Percentiles rank a stretch among this genome's conserved stretches.
These are phyloP conservation scores for Enteromius anoplus DNA, from an alignment of 2,797 vertebrate species.

Conservation along the genomic window DNA sequence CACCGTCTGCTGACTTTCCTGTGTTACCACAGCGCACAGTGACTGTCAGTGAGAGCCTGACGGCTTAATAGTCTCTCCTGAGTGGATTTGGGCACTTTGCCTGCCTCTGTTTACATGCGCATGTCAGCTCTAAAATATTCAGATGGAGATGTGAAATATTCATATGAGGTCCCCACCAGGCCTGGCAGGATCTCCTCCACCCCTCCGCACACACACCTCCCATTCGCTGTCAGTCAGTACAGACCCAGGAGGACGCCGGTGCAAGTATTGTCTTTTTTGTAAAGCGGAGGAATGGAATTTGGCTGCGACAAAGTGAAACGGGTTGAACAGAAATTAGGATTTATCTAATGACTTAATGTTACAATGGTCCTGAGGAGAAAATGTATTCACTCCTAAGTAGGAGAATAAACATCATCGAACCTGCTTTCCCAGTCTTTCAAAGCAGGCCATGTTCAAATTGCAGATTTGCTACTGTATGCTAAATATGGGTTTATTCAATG, in stretches of 20 bases:
- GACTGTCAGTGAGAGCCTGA: conserved; percentile 92
- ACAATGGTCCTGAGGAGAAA: conserved; percentile 5
- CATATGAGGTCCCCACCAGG: conserved; percentile 77
- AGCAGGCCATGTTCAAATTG: not conserved
- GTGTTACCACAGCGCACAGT: conserved; percentile 83
- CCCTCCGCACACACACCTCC: conserved; percentile 61
- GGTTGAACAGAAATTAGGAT: conserved; percentile 10
- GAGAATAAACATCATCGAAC: conserved; percentile 18
- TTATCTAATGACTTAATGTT: conserved; percentile 31
- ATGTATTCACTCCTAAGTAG: conserved; percentile 7
- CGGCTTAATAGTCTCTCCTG: conserved; percentile 99
- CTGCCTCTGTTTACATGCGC: conserved; percentile 97
- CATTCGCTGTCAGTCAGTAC: conserved; percentile 50
- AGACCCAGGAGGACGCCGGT: conserved; percentile 31
- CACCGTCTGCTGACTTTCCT: conserved; percentile 88
- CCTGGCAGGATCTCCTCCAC: conserved; percentile 62
- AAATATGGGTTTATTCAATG: conserved; percentile 43
- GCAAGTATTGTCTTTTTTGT: conserved; percentile 8
- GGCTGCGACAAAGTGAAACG: conserved; percentile 6
- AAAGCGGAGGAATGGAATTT: conserved; percentile 32
- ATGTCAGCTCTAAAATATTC: conserved; percentile 99
- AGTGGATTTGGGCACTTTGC: conserved; percentile 98
- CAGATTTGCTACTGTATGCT: conserved; percentile 49
- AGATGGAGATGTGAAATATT: conserved; percentile 98
- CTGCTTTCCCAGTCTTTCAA: not conserved